Conservation (phyloP, 2,797 vertebrate species). For the Acrossocheilus wenchowensis region DNA sequence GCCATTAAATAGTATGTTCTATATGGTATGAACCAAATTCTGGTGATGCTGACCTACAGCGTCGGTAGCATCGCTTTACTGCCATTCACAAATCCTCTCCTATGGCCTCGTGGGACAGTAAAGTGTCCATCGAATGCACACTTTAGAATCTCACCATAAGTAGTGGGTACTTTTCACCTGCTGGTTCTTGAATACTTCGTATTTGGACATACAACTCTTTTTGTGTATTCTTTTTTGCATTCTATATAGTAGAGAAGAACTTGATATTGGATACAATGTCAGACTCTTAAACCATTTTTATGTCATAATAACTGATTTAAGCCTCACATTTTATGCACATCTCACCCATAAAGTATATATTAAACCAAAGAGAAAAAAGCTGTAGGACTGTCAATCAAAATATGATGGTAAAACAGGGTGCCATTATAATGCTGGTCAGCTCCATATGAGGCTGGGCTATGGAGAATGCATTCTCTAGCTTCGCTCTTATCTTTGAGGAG, state of each 20-base stretch:
- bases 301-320: neutral
- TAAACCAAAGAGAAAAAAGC: neutral
- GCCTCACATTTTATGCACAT: neutral
- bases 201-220: neutral
- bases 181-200: neutral
- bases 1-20: neutral
- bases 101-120: neutral
- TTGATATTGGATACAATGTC: neutral
- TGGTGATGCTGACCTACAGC: neutral
- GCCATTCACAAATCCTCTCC: neutral
- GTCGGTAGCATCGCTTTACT: neutral
- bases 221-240: neutral
- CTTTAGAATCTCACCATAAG: neutral
- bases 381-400: conserved; percentile 30
- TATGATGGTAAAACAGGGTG: conserved; percentile 1
- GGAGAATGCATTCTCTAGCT: conserved; percentile 27
- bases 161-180: neutral
- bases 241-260: neutral
- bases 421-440: conserved; percentile 49
- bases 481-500: conserved; percentile 22
- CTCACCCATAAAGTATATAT: neutral
- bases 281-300: conserved; percentile 8
- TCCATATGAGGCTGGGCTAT: conserved; percentile 35
- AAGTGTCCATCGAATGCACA: neutral
- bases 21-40: neutral